phyloP scores from a whole-genome alignment of 2,797 vertebrate genomes.

The Alfaro cultratus region DNA sequence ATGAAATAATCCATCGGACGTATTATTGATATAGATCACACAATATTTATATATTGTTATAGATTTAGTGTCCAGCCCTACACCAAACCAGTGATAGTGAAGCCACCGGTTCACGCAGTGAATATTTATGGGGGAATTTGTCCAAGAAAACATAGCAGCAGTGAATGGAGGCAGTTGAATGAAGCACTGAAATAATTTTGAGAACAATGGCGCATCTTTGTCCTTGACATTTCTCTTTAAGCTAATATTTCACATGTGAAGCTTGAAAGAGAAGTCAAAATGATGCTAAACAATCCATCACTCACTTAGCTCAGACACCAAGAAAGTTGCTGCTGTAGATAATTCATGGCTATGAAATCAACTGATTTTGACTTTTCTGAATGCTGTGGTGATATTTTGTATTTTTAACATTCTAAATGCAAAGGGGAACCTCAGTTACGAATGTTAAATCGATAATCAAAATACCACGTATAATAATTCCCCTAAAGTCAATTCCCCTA shows the following conservation, averaged over 20 bases:
- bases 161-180: not conserved
- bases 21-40: no score
- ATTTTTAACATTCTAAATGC: not conserved
- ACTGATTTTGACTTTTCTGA: not conserved
- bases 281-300: not conserved
- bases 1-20: no score
- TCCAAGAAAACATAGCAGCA: not conserved
- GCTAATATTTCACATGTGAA: not conserved
- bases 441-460: not conserved
- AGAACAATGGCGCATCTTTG: not conserved
- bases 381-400: not conserved
- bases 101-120: no score
- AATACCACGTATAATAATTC: not conserved
- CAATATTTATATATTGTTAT: no score
- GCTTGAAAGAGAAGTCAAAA: not conserved
- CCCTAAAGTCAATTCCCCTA: no score
- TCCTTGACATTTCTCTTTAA: not conserved
- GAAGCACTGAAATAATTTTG: not conserved
- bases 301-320: not conserved
- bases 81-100: no score
- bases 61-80: no score
- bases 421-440: not conserved
- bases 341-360: not conserved
- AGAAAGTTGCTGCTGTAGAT: not conserved
- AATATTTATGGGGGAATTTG: no score